Evolutionary conservation across 2,797 vertebrate species (phyloP).

Genomic region (Morelia viridis): DNA sequence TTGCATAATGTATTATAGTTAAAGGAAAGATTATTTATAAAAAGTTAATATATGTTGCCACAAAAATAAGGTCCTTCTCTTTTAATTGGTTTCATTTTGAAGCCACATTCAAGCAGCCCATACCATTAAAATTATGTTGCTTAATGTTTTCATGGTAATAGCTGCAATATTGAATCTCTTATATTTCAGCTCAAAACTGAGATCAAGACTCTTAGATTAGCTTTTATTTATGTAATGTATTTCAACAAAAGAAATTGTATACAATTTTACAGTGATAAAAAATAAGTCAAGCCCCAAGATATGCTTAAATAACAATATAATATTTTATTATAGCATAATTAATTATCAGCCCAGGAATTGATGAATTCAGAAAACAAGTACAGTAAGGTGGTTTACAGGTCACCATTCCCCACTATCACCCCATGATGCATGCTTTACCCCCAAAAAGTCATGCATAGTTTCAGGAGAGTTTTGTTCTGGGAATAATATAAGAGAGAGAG

Average conservation of each 20-base stretch:
- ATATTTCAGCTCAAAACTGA: too few species aligned
- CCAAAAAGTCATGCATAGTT: not conserved
- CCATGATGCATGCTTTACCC: not conserved
- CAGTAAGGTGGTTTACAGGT: not conserved
- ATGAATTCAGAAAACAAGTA: not conserved
- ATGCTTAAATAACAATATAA: not conserved
- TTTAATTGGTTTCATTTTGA: too few species aligned
- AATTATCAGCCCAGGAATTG: not conserved
- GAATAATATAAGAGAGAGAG: not conserved
- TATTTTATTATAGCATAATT: not conserved
- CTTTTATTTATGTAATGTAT: too few species aligned
- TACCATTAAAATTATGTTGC: too few species aligned
- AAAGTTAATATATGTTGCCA: too few species aligned
- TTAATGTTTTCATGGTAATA: too few species aligned
- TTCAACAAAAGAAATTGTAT: not conserved
- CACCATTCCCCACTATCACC: not conserved
- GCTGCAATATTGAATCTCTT: too few species aligned
- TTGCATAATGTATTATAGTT: too few species aligned
- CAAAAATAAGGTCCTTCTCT: too few species aligned
- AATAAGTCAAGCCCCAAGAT: not conserved
- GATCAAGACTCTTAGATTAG: too few species aligned
- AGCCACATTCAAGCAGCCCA: too few species aligned
- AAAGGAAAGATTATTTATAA: too few species aligned
- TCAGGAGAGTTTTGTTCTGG: not conserved
- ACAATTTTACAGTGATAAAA: not conserved